phyloP scores from a whole-genome alignment of 2,797 vertebrate species.

The Acipenser transmontanus region DNA sequence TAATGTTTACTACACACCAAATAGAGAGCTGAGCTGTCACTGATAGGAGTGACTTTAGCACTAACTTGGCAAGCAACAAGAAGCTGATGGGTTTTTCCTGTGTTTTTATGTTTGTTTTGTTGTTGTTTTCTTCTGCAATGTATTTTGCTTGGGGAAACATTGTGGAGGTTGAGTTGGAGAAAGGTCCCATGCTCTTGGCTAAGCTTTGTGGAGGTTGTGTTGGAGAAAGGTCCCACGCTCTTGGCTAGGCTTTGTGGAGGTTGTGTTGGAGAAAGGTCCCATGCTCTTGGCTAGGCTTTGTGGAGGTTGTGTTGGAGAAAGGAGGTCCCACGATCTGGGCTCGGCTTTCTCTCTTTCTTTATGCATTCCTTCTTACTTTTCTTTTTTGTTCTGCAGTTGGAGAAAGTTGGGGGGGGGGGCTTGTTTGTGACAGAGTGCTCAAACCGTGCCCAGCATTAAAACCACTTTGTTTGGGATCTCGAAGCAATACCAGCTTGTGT shows the following conservation, averaged over 20 bases:
- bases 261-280: too few species aligned
- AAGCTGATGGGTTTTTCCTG: slow-evolving; percentile 32
- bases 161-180: too few species aligned
- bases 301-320: too few species aligned
- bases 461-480: slow-evolving; percentile 58
- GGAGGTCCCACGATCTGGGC: too few species aligned
- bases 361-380: slow-evolving; percentile 13
- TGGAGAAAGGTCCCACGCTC: too few species aligned
- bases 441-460: slow-evolving; percentile 34
- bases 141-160: too few species aligned
- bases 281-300: too few species aligned
- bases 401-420: slow-evolving; percentile 27
- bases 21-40: slow-evolving; percentile 47
- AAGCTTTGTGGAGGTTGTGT: too few species aligned
- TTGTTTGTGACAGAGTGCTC: slow-evolving; percentile 37
- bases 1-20: not conserved
- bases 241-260: too few species aligned
- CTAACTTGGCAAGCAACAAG: slow-evolving; percentile 41
- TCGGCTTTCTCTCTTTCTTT: slow-evolving; percentile 8
- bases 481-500: slow-evolving; percentile 51
- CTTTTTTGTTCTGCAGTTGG: slow-evolving; percentile 4
- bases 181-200: too few species aligned
- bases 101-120: not conserved
- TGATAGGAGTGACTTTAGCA: slow-evolving; percentile 53
- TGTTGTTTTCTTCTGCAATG: not conserved